Evolutionary conservation across 2,113 vertebrate genomes (phyloP), one percentile per base, ranked within the genome.

Genomic region (Mesocricetus auratus): DNA sequence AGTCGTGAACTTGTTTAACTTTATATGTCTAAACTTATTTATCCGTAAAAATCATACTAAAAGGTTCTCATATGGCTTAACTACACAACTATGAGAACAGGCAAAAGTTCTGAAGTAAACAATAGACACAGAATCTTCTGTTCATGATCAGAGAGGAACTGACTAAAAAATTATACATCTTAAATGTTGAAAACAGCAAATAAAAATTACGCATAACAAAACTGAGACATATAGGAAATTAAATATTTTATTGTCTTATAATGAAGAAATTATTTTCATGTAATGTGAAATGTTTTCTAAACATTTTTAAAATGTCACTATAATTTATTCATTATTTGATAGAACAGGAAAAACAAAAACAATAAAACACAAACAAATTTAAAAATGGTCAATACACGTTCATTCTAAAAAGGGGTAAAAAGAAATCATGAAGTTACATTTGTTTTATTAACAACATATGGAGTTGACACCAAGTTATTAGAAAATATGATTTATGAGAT

Each of bases 241-340:
- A 68, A 16, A 73, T 50, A 82, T 39, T 66, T 95, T n/a, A 89
- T 71, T 5, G 19, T 1, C 42, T 42, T 86, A 86, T 64, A 7
- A 7, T 89, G 10, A 39, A 86, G 85, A 88, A 81, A 56, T 39
- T 86, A 75, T 89, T 95, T 33, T 88, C 33, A 89, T 50, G 81
- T 31, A 79, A 83, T 31, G 62, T 29, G 5, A 92, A 91, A 91
- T 89, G 22, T 73, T 96, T 85, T 75, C 29, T 31, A 87, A 94
- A 58, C 13, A 75, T 4, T 73, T 13, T 53, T 29, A 24, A 3
- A 88, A 95, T 91, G 26, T 7, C 36, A 42, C 73, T 86, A 39
- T 88, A 88, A 87, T 39, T 33, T 83, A 82, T 69, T 62, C 47
- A 12, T 93, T 89, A 21, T 81, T 26, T 58, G 10, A 92, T 39